A percentile compares a stretch with the other conserved stretches of the same genome.
Conservation (phyloP, 2,113 vertebrate genomes). For the Prunella fulvescens region DNA sequence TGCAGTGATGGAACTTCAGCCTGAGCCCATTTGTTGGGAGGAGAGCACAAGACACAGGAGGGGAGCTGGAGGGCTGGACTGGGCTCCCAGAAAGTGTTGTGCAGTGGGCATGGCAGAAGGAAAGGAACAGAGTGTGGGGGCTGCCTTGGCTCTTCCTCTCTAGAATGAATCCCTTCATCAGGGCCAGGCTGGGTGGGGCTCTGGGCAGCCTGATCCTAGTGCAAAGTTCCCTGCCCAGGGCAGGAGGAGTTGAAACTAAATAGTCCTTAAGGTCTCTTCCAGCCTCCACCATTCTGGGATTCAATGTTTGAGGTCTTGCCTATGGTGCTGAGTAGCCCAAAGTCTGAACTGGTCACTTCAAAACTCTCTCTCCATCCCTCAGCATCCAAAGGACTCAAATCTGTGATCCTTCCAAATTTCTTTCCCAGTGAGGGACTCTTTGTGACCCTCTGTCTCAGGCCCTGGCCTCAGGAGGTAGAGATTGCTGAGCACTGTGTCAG, state of each 20-base stretch:
- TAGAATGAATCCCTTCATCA: background rate
- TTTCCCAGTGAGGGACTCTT: background rate
- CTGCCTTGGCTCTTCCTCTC: background rate
- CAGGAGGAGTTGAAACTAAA: background rate
- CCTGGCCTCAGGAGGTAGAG: background rate
- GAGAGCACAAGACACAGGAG: background rate
- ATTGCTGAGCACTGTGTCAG: conserved; percentile 7
- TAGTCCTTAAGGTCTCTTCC: background rate
- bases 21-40: background rate
- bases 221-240: background rate
- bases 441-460: background rate
- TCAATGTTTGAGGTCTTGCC: background rate
- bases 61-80: background rate
- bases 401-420: background rate
- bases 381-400: background rate
- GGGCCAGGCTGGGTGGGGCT: background rate
- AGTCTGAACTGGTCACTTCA: background rate
- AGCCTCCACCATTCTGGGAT: background rate
- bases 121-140: background rate
- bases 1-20: background rate
- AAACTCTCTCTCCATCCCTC: background rate
- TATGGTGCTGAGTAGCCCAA: background rate
- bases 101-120: background rate
- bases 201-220: background rate
- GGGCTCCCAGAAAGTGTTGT: background rate